A percentile compares a stretch with the other conserved stretches of the same genome.
Conservation (phyloP, 1,140 invertebrate genomes). For the Trichogramma pretiosum region DNA sequence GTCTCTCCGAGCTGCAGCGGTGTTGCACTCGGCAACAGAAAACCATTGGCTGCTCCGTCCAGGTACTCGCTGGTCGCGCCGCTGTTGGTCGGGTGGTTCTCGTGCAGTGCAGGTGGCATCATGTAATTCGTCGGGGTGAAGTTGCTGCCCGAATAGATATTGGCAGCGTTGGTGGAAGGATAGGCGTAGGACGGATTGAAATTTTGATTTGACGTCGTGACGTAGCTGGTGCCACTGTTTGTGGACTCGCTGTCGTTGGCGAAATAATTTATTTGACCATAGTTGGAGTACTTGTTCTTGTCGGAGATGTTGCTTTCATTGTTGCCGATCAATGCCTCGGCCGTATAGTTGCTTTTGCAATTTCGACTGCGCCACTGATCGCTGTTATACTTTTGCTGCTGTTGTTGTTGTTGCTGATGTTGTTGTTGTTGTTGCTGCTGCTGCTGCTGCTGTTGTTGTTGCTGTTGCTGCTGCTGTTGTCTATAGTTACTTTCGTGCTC, state of each 20-base stretch:
- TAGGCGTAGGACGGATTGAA: constrained; percentile 42
- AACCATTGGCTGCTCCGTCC: constrained; percentile 30
- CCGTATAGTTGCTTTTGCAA: constrained; percentile 52
- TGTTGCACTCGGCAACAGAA: constrained; percentile 25
- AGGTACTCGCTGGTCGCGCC: constrained; percentile 39
- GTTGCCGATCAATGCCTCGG: constrained; percentile 49
- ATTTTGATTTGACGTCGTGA: constrained; percentile 43
- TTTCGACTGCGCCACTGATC: constrained; percentile 38
- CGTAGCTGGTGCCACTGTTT: constrained; percentile 34
- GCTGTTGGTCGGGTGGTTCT: constrained; percentile 32
- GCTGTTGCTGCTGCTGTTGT: constrained; percentile 21
- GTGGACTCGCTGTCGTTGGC: constrained; percentile 36
- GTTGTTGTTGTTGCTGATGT: constrained; percentile 29
- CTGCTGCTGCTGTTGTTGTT: constrained; percentile 24
- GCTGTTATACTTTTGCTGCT: constrained; percentile 37
- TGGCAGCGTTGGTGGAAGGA: constrained; percentile 40
- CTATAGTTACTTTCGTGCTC: constrained; percentile 37
- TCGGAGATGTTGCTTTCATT: constrained; percentile 36
- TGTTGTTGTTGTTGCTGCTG: constrained; percentile 36
- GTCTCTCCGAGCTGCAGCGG: constrained; percentile 17
- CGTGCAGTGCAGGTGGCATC: constrained; percentile 39
- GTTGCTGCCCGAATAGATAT: constrained; percentile 40
- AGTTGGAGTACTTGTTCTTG: constrained; percentile 38
- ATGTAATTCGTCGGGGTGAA: constrained; percentile 42
- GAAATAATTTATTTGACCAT: constrained; percentile 44